Evolutionary conservation across 1,140 invertebrate species (phyloP).

Genomic region (Panagrolaimus sp.): DNA sequence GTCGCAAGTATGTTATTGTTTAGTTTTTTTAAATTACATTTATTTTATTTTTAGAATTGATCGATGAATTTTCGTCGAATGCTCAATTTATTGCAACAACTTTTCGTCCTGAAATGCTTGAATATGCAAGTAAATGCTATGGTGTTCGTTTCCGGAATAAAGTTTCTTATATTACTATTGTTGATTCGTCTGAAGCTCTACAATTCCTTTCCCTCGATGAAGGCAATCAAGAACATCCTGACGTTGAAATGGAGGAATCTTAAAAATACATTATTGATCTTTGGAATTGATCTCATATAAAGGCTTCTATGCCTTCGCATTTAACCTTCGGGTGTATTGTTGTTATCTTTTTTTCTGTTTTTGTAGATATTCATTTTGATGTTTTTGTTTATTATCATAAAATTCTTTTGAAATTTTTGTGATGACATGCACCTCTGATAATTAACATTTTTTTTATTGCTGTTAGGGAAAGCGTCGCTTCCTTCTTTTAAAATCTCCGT

Average conservation of each 20-base stretch:
- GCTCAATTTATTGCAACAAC: not conserved
- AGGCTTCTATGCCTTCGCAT: too few species aligned
- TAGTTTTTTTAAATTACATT: not conserved
- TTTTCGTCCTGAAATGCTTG: not conserved
- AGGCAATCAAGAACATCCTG: not conserved
- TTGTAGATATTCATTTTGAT: too few species aligned
- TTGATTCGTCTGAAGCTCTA: not conserved
- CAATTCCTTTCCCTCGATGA: slow-evolving; percentile 11
- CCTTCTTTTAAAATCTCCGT: too few species aligned
- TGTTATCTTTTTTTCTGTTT: too few species aligned
- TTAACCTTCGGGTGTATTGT: too few species aligned
- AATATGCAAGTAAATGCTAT: not conserved
- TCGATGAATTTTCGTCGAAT: not conserved
- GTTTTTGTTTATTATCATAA: too few species aligned
- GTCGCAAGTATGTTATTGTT: not conserved
- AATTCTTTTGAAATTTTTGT: too few species aligned
- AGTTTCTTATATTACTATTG: not conserved
- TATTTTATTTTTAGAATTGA: not conserved
- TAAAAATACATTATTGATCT: too few species aligned
- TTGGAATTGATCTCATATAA: too few species aligned
- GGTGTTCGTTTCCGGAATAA: not conserved
- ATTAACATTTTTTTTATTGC: too few species aligned
- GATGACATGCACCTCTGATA: too few species aligned
- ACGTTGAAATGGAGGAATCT: not conserved
- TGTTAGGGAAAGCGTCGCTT: too few species aligned